Percentiles rank a stretch among this genome's conserved stretches.
Evolutionary conservation across 2,888 invertebrate species (phyloP).

Genomic region (Latheticus oryzae): DNA sequence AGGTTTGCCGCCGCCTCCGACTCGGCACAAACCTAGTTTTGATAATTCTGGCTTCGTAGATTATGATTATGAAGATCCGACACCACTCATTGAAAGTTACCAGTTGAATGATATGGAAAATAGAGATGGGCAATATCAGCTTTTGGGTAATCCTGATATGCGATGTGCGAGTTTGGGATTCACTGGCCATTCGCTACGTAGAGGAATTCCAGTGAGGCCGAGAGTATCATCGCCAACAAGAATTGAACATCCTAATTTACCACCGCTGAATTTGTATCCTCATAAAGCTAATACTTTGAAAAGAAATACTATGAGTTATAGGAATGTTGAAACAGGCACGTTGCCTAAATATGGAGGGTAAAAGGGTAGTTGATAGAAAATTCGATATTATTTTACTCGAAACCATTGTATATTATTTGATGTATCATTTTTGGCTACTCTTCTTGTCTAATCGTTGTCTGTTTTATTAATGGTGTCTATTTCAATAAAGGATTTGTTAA

Average conservation of each 20-base stretch:
- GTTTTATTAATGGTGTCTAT: conserved; percentile 36
- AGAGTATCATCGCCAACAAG: conserved; percentile 83
- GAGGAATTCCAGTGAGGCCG: conserved; percentile 68
- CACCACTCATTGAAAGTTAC: conserved; percentile 80
- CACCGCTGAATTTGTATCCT: conserved; percentile 79
- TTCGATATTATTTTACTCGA: too few species aligned
- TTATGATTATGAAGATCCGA: conserved; percentile 85
- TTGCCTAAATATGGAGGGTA: conserved; percentile 58
- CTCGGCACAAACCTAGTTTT: conserved; percentile 64
- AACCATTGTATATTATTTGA: conserved; percentile 27
- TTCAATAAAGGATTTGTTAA: conserved; percentile 46
- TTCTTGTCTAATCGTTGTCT: conserved; percentile 38
- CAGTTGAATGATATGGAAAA: conserved; percentile 71
- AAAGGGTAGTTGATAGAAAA: conserved; percentile 29
- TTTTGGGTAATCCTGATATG: conserved; percentile 62
- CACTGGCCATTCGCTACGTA: conserved; percentile 67
- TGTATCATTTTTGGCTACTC: conserved; percentile 32
- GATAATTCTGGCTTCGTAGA: conserved; percentile 82
- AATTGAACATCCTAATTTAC: conserved; percentile 84
- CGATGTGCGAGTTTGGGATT: conserved; percentile 65
- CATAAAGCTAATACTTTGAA: conserved; percentile 57
- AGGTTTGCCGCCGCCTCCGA: conserved; percentile 46
- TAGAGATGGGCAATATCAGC: conserved; percentile 67
- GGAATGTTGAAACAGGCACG: conserved; percentile 55
- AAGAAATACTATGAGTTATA: conserved; percentile 54